Evolutionary conservation across 2,113 vertebrate species (phyloP), one percentile per base, ranked within the genome.

Genomic region (Chloroceryle aenea): DNA sequence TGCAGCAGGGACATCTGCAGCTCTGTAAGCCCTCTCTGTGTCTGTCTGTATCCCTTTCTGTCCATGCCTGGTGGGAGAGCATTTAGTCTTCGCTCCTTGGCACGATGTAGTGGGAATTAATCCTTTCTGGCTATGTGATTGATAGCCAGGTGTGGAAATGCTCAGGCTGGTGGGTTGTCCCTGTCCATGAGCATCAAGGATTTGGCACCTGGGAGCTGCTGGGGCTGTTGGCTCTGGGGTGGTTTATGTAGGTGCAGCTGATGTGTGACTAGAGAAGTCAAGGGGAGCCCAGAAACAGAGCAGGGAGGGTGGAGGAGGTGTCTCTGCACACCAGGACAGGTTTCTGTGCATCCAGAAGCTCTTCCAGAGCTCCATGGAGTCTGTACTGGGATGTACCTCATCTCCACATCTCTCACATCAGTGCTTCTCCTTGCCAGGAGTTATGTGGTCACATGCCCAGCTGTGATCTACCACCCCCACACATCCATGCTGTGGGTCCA

Each of bases 381-480:
- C 64, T 1, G 6, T 55, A 38, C 38, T 3, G 15, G 38, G 59
- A 14, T 7, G 32, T 32, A 17, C 23, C 36, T 61, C 36, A 10
- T 17, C n/a, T 30, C 23, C 11, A 23, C 3, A 2, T 16, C 58
- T 59, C 53, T 76, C 4, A 20, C 11, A 26, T 9, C 53, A 71
- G 19, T 45, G 0, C 23, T 29, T 68, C 32, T 84, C 59, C 73
- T 85, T 32, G 13, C 21, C 84, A 96, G 95, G 84, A 63, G 6
- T 9, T 96, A 61, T 0, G 92, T 96, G 92, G 45, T 96, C 34
- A 38, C 62, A 0, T 86, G 48, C 85, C 92, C 95, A 3, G 81
- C 95, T 3, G 92, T 95, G 76, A 14, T 94, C 63, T 93, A 91
- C 85, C 77, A 93, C n/a, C 95, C 94, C 0, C 4, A 84, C 59